phyloP scores from a whole-genome alignment of 2,888 invertebrate genomes.

The Pristionchus fissidentatus region DNA sequence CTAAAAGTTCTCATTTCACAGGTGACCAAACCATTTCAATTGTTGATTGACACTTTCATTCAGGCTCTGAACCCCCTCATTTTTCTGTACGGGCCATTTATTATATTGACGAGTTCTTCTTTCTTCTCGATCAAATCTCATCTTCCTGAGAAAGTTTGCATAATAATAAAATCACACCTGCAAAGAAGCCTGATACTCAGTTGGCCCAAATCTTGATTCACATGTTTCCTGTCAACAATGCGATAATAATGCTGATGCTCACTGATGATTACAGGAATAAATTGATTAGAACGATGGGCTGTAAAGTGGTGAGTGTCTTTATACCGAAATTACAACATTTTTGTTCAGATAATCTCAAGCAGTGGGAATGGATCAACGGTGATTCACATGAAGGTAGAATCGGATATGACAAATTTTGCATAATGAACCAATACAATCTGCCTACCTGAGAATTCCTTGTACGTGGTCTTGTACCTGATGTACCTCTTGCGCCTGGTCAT shows the following conservation, averaged over 20 bases:
- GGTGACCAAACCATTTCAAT: not conserved
- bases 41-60: not conserved
- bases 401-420: too few species aligned
- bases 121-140: not conserved
- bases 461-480: too few species aligned
- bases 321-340: not conserved
- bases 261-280: not conserved
- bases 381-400: too few species aligned
- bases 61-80: not conserved
- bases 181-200: not conserved
- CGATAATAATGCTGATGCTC: not conserved
- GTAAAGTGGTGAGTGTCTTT: not conserved
- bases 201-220: not conserved
- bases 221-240: not conserved
- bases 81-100: not conserved
- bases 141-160: not conserved
- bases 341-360: not conserved
- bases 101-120: not conserved
- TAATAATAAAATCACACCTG: not conserved
- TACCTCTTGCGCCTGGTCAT: too few species aligned
- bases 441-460: too few species aligned
- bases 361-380: too few species aligned
- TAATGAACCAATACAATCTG: too few species aligned
- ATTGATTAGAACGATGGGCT: not conserved
- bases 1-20: not conserved